Evolutionary conservation across 30 jellyfish, hydroid and myxozoan species (phyloP).

Genomic region (Turritopsis rubra): DNA sequence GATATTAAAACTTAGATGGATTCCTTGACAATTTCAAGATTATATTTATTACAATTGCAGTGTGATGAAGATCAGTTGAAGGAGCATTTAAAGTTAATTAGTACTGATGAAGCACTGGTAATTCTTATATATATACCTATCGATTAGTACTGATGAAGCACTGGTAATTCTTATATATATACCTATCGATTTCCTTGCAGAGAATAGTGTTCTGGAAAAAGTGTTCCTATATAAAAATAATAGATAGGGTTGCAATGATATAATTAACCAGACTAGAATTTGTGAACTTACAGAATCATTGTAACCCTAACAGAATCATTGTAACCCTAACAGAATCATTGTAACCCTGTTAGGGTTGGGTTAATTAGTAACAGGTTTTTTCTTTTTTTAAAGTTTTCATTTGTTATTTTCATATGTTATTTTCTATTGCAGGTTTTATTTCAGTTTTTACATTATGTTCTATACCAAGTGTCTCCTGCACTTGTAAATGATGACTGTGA

Average conservation of each 20-base stretch:
- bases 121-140: background rate
- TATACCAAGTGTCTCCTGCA: background rate
- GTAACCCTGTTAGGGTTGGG: too few species aligned
- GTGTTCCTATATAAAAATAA: too few species aligned
- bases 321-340: too few species aligned
- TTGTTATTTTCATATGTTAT: background rate
- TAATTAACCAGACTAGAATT: background rate
- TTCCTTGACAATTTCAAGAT: slow-evolving; percentile 8
- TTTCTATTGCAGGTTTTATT: background rate
- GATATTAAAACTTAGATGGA: background rate
- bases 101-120: slow-evolving; percentile 31
- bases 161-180: background rate
- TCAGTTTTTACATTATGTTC: slow-evolving; percentile 9
- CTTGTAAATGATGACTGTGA: background rate
- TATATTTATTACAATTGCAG: background rate
- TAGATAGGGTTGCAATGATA: too few species aligned
- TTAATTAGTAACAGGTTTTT: too few species aligned
- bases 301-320: too few species aligned
- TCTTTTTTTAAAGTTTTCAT: background rate
- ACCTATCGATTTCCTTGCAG: too few species aligned
- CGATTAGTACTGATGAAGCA: slow-evolving; percentile 28
- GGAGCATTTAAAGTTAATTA: background rate
- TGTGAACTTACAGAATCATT: background rate
- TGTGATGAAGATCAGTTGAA: slow-evolving; percentile 19
- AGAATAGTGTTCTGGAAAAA: too few species aligned